Percentiles rank a stretch among this genome's conserved stretches.
phyloP scores from a whole-genome alignment of 2,113 vertebrate species.

The Myrmophylax atrothorax region DNA sequence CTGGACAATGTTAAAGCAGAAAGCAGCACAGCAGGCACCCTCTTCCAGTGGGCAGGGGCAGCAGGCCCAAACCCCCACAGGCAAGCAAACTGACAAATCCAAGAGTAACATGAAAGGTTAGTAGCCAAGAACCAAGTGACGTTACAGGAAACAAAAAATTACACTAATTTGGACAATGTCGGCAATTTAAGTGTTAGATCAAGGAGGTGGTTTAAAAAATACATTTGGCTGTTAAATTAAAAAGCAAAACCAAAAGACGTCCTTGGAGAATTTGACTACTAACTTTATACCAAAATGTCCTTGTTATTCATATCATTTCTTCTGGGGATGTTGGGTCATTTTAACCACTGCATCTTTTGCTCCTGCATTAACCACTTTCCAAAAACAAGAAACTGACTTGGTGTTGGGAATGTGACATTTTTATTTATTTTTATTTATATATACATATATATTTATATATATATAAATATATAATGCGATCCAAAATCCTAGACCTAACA shows the following conservation, averaged over 20 bases:
- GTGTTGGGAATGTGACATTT: constrained; percentile 79
- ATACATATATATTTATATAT: constrained; percentile 30
- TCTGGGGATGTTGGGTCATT: constrained; percentile 88
- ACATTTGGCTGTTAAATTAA: constrained; percentile 87
- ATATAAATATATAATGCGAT: constrained; percentile 68
- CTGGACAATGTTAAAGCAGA: constrained; percentile 99
- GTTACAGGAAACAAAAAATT: constrained; percentile 81
- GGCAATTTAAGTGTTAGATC: constrained; percentile 82
- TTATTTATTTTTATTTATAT: constrained; percentile 47
- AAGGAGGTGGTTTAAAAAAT: constrained; percentile 84
- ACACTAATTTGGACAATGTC: constrained; percentile 82
- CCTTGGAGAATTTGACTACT: constrained; percentile 99
- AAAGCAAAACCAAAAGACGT: constrained; percentile 90
- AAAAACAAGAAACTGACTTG: constrained; percentile 79
- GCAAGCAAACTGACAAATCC: constrained; percentile 99
- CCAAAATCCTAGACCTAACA: constrained; percentile 89
- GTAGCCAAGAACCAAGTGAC: constrained; percentile 99
- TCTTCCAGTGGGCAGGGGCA: constrained; percentile 98
- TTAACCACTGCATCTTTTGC: constrained; percentile 85
- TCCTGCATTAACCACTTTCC: constrained; percentile 86
- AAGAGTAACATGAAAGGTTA: constrained; percentile 99
- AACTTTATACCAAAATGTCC: constrained; percentile 96
- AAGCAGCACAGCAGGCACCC: constrained; percentile 98
- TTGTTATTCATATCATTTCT: constrained; percentile 85
- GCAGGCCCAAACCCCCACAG: constrained; percentile 99